phyloP scores from a whole-genome alignment of 2,888 invertebrate genomes.

The Pantelozetes paolii region DNA sequence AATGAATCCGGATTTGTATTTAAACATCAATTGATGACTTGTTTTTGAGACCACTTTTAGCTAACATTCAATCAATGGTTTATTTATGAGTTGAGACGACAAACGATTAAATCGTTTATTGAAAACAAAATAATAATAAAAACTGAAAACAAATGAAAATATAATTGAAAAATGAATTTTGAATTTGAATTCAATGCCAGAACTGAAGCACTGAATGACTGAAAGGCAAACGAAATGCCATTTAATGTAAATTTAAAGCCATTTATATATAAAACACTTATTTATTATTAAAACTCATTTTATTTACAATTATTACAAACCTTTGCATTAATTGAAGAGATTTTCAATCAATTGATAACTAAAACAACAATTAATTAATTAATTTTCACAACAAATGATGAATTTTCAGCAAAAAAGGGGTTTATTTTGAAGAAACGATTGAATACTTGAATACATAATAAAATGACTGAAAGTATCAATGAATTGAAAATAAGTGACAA shows the following conservation, averaged over 20 bases:
- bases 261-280: not conserved
- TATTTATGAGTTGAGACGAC: no score
- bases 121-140: not conserved
- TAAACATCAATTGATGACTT: constrained; percentile 12
- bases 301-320: not conserved
- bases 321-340: not conserved
- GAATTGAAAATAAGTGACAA: constrained; percentile 17
- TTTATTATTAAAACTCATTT: not conserved
- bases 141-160: not conserved
- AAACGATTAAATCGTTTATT: no score
- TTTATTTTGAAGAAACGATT: no score
- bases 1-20: constrained; percentile 33
- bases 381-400: no score
- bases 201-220: not conserved
- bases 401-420: no score
- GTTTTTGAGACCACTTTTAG: not conserved
- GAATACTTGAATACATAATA: not conserved
- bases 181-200: not conserved
- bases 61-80: not conserved
- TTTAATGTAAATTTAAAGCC: not conserved
- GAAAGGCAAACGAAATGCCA: constrained; percentile 10
- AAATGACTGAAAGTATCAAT: not conserved
- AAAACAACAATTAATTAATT: no score
- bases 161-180: not conserved
- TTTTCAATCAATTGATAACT: not conserved